Conservation (phyloP, 1,140 invertebrate species). For the Calephelis nemesis region DNA sequence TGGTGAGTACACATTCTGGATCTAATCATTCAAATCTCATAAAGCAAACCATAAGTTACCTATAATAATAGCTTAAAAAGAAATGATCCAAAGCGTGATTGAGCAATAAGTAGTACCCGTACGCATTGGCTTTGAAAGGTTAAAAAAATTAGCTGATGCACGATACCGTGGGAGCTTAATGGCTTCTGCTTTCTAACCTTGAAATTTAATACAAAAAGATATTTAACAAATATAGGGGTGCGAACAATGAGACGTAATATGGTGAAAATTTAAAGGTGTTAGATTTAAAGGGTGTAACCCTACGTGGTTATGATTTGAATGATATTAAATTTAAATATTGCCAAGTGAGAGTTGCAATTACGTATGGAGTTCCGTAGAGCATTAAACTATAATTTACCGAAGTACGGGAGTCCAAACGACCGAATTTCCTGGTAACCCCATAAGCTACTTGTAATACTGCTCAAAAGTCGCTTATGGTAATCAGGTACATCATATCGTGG, state of each 20-base stretch:
- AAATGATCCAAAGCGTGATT: not conserved
- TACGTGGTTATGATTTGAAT: conserved; percentile 2
- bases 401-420: too few relatives aligned
- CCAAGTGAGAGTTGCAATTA: too few relatives aligned
- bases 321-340: not conserved
- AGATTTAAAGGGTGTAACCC: conserved; percentile 8
- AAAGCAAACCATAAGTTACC: too few relatives aligned
- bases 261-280: conserved; percentile 6
- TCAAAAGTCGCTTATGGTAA: too few relatives aligned
- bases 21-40: too few relatives aligned
- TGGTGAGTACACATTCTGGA: too few relatives aligned
- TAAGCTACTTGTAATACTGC: too few relatives aligned
- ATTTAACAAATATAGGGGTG: conserved; percentile 13
- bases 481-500: too few relatives aligned
- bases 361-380: too few relatives aligned
- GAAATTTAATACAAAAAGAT: conserved; percentile 6
- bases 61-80: not conserved
- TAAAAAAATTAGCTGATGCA: conserved; percentile 5
- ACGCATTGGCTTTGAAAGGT: not conserved
- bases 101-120: not conserved
- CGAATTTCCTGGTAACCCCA: too few relatives aligned
- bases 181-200: conserved; percentile 8
- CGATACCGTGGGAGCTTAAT: conserved; percentile 9
- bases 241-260: conserved; percentile 1
- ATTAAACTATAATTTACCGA: too few relatives aligned